Conservation (phyloP, 2,113 vertebrate species). For the Mastomys natalensis region DNA sequence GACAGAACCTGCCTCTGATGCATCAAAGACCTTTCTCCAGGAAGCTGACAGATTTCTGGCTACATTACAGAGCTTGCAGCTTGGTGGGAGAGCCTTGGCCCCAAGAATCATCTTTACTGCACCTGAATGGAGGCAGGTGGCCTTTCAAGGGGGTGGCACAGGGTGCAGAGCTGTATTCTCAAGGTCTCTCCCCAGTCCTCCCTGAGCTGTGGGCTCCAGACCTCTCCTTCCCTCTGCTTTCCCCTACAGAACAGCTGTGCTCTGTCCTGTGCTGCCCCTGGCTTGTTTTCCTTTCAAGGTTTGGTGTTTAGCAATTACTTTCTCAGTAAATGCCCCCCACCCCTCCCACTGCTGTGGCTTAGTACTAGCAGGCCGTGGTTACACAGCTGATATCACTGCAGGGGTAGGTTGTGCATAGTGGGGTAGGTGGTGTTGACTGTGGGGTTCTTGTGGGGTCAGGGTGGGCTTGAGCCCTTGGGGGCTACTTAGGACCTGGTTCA, state of each 20-base stretch:
- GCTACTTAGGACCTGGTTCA: not conserved
- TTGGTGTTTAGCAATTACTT: not conserved
- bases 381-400: not conserved
- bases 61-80: not conserved
- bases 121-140: not conserved
- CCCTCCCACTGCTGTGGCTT: not conserved
- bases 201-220: not conserved
- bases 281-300: not conserved
- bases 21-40: not conserved
- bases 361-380: not conserved
- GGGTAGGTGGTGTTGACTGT: not conserved
- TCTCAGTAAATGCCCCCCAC: not conserved
- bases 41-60: not conserved
- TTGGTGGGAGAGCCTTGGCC: accelerated
- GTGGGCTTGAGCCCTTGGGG: not conserved
- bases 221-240: not conserved
- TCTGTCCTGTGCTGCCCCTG: not conserved
- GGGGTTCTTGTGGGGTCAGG: not conserved
- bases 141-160: not conserved
- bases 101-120: accelerated
- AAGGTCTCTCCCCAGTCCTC: too few relatives aligned
- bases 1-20: not conserved
- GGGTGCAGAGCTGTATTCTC: accelerated
- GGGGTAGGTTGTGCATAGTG: not conserved
- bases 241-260: not conserved